Evolutionary conservation across 1,140 invertebrate species (phyloP).

Genomic region (Drosophila ogumai): DNA sequence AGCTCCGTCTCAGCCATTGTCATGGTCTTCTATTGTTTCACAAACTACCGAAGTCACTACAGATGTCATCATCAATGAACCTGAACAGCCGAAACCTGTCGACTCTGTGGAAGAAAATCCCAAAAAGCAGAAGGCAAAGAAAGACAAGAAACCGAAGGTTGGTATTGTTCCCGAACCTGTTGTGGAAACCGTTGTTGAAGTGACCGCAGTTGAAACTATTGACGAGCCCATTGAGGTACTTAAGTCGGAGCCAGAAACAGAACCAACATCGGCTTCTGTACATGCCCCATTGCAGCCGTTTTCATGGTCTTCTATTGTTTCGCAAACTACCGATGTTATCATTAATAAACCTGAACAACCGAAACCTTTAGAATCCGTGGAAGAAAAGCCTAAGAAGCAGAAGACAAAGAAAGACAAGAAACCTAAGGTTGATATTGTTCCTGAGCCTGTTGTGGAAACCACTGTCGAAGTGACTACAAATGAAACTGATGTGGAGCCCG

Average conservation of each 20-base stretch:
- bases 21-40: slow-evolving; percentile 28
- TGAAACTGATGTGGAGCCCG: not conserved
- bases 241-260: too few species aligned
- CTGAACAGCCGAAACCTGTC: not conserved
- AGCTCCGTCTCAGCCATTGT: slow-evolving; percentile 2
- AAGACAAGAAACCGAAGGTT: too few species aligned
- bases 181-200: too few species aligned
- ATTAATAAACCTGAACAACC: not conserved
- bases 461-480: not conserved
- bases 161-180: not conserved
- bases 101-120: not conserved
- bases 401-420: too few species aligned
- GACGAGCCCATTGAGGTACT: not conserved
- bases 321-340: not conserved
- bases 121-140: slow-evolving; percentile 20
- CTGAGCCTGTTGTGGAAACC: not conserved
- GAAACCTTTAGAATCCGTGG: not conserved
- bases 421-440: not conserved
- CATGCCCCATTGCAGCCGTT: too few species aligned
- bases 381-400: slow-evolving; percentile 17
- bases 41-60: slow-evolving; percentile 4
- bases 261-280: not conserved
- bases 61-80: not conserved
- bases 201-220: not conserved
- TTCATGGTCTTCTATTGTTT: too few species aligned